phyloP scores from a whole-genome alignment of 2,888 invertebrate species.

The Xylophagus ater region DNA sequence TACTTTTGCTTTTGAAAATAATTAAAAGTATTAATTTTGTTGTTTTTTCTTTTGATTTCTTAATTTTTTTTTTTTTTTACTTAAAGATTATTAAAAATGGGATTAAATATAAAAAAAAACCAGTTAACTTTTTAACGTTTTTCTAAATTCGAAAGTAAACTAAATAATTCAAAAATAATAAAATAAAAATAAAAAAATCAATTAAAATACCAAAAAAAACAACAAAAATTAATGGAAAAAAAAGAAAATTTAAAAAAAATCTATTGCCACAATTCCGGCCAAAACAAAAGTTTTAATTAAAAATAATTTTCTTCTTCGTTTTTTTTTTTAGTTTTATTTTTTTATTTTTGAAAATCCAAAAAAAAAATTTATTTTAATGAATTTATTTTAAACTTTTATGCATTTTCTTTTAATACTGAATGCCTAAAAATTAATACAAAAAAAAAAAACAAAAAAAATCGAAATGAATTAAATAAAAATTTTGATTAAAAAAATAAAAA shows the following conservation, averaged over 20 bases:
- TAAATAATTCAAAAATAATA: neutral
- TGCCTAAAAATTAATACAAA: neutral
- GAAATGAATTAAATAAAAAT: neutral
- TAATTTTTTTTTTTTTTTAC: too few species aligned
- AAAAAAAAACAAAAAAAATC: neutral
- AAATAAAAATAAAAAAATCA: neutral
- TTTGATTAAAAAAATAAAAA: neutral
- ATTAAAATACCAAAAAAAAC: constrained; percentile 1
- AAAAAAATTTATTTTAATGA: neutral
- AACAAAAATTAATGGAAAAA: neutral
- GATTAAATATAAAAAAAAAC: too few species aligned
- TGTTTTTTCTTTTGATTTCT: too few species aligned
- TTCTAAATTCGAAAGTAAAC: too few species aligned
- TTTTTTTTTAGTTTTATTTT: neutral
- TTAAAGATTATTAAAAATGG: too few species aligned
- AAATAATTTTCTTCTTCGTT: neutral
- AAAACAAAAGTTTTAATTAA: too few species aligned
- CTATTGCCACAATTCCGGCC: constrained; percentile 17
- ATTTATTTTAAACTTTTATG: too few species aligned
- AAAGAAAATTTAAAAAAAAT: constrained; percentile 3
- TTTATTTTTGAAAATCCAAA: neutral
- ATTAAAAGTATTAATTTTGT: too few species aligned
- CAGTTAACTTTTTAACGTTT: too few species aligned
- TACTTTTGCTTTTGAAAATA: too few species aligned
- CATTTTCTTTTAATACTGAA: too few species aligned